Evolutionary conservation across 2,797 vertebrate genomes (phyloP).

Genomic region (Iguana delicatissima): DNA sequence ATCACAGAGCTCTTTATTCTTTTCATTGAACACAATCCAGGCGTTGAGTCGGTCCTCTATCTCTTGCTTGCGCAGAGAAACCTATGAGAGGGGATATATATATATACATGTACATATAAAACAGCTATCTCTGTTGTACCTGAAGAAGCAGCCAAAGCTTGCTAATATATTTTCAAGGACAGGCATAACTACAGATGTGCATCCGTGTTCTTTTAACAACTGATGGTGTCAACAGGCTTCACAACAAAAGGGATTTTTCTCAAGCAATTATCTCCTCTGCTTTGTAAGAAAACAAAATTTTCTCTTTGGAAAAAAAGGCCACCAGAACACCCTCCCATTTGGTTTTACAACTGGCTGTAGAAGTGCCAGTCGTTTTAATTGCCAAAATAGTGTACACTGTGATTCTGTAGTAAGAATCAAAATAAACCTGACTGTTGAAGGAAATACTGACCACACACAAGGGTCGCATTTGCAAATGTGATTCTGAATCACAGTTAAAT

Average conservation of each 20-base stretch:
- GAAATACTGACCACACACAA: neutral
- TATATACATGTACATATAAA: no score
- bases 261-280: constrained; percentile 9
- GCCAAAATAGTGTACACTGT: constrained; percentile 11
- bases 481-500: neutral
- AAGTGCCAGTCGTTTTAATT: neutral
- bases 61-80: constrained; percentile 91
- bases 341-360: constrained; percentile 15
- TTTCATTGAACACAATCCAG: constrained; percentile 94
- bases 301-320: constrained; percentile 34
- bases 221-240: neutral
- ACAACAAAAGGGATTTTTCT: neutral
- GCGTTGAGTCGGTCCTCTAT: constrained; percentile 92
- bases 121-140: neutral
- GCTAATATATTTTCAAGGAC: neutral
- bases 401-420: neutral
- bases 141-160: constrained; percentile 35
- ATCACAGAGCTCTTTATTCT: constrained; percentile 93
- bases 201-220: neutral
- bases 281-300: constrained; percentile 19
- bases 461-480: neutral
- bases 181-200: neutral
- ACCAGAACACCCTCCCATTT: constrained; percentile 32
- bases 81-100: constrained; percentile 76
- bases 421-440: neutral